phyloP scores from a whole-genome alignment of 1,140 invertebrate genomes.

The Diorhabda carinulata region DNA sequence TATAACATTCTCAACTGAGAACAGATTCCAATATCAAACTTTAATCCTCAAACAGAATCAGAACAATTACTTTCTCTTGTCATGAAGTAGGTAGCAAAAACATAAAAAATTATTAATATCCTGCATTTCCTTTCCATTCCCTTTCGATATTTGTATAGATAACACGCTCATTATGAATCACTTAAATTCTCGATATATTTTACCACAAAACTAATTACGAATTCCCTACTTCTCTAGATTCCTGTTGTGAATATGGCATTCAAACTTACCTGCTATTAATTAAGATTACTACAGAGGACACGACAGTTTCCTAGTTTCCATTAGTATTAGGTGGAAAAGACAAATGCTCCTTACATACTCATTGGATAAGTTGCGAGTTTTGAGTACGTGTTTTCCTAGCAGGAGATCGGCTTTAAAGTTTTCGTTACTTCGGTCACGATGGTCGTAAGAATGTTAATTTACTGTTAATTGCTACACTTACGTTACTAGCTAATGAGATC shows the following conservation, averaged over 20 bases:
- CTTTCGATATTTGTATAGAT: too few relatives aligned
- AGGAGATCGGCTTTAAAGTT: background rate
- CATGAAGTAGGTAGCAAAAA: too few relatives aligned
- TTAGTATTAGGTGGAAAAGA: background rate
- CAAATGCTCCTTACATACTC: background rate
- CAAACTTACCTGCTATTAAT: background rate
- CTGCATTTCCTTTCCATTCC: too few relatives aligned
- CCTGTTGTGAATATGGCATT: background rate
- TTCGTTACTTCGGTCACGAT: background rate
- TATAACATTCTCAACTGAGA: too few relatives aligned
- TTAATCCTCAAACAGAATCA: too few relatives aligned
- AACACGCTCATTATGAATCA: too few relatives aligned
- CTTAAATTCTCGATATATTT: too few relatives aligned
- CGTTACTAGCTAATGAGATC: too few relatives aligned
- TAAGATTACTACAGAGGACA: background rate
- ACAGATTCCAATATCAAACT: too few relatives aligned
- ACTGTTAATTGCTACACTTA: background rate
- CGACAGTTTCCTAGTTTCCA: background rate
- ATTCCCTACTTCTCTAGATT: background rate
- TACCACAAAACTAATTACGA: background rate
- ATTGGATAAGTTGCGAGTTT: background rate
- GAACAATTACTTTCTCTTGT: too few relatives aligned
- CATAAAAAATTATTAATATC: too few relatives aligned
- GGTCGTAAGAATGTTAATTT: background rate
- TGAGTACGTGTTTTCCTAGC: slow-evolving; percentile 1